Percentiles rank a stretch among this genome's conserved stretches.
Evolutionary conservation across 2,113 vertebrate genomes (phyloP).

Genomic region (Chaetodon trifascialis): DNA sequence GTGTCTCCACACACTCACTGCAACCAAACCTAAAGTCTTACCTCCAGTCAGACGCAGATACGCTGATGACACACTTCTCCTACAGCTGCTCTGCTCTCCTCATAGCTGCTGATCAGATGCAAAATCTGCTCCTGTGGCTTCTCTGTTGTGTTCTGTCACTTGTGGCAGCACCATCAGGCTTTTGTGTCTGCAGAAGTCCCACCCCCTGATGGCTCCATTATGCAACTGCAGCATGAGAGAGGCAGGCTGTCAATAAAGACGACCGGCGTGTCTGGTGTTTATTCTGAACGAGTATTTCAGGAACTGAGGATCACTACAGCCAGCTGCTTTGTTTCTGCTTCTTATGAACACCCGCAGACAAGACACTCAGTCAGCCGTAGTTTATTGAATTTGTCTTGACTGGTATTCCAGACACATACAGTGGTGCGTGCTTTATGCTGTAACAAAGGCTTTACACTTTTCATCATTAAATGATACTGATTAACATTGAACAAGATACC

Average conservation of each 20-base stretch:
- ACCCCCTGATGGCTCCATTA: slow-evolving; percentile 68
- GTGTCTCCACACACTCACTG: slow-evolving; percentile 8
- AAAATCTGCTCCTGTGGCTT: slow-evolving; percentile 15
- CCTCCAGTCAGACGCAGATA: slow-evolving; percentile 38
- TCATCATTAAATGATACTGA: slow-evolving; percentile 36
- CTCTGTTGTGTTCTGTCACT: slow-evolving; percentile 60
- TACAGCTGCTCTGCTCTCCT: slow-evolving; percentile 38
- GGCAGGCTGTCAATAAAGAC: slow-evolving; percentile 56
- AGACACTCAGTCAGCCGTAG: slow-evolving; percentile 22
- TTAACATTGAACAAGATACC: slow-evolving; percentile 25
- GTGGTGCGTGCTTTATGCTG: slow-evolving; percentile 7
- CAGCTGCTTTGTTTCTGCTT: background rate
- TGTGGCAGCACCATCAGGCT: slow-evolving; percentile 47
- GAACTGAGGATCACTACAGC: background rate
- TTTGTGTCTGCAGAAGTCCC: slow-evolving; percentile 70
- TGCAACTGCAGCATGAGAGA: slow-evolving; percentile 61
- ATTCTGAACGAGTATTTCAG: slow-evolving; percentile 6
- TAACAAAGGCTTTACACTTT: slow-evolving; percentile 29
- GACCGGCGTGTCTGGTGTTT: slow-evolving; percentile 9
- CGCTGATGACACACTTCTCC: slow-evolving; percentile 30
- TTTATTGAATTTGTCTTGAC: slow-evolving; percentile 69
- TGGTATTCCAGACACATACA: slow-evolving; percentile 37
- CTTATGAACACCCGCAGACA: background rate
- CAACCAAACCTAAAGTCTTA: slow-evolving; percentile 8
- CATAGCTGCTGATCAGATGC: slow-evolving; percentile 33